A percentile compares a stretch with the other conserved stretches of the same genome.
Conservation (phyloP, 2,797 vertebrate genomes). For the Molossus molossus region DNA sequence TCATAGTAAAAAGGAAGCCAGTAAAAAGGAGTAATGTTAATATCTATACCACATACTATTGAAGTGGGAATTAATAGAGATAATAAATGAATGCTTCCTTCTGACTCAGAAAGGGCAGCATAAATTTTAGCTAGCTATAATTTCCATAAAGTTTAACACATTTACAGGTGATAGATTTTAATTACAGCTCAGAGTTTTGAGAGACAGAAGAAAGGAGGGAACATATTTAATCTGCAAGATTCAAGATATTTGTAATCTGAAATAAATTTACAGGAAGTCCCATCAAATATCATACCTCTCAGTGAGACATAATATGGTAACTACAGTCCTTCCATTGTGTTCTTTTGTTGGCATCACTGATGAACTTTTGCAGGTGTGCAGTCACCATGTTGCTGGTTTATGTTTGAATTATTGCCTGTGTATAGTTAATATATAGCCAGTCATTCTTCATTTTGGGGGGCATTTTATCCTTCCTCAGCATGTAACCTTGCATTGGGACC, state of each 20-base stretch:
- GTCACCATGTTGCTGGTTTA: neutral
- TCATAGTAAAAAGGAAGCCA: neutral
- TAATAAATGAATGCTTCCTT: neutral
- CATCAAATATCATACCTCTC: neutral
- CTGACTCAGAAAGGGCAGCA: constrained; percentile 10
- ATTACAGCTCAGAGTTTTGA: neutral
- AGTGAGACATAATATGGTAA: neutral
- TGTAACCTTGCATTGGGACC: neutral
- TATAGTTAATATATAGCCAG: neutral
- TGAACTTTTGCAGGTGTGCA: neutral
- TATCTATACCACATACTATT: neutral
- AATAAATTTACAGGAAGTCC: neutral
- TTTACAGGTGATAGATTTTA: neutral
- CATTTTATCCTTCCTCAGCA: neutral
- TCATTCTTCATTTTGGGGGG: neutral
- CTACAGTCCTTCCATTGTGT: neutral
- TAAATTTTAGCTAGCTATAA: neutral
- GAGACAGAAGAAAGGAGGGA: neutral
- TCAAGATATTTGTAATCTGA: neutral
- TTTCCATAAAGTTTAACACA: neutral
- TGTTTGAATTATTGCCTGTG: neutral
- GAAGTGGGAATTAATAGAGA: neutral
- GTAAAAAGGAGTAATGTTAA: neutral
- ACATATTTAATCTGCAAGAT: neutral
- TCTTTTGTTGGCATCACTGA: neutral